phyloP scores from a whole-genome alignment of 2,113 vertebrate species.

The Podarcis raffonei region DNA sequence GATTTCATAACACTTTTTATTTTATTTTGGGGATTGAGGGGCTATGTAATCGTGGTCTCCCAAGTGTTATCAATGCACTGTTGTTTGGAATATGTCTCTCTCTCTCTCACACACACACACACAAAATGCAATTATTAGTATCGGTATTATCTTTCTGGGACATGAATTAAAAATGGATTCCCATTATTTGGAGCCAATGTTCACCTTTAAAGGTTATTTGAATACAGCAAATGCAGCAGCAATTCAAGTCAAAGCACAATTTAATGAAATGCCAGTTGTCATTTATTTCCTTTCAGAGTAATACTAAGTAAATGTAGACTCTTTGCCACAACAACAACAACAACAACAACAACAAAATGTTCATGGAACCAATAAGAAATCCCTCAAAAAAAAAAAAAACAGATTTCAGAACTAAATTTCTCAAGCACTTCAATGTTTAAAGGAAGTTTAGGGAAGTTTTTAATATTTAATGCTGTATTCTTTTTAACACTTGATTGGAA shows the following conservation, averaged over 20 bases:
- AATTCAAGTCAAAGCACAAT: conserved; percentile 15
- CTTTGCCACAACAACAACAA: not conserved
- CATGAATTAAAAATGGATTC: not conserved
- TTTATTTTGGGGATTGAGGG: too few relatives aligned
- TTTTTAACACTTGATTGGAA: too few relatives aligned
- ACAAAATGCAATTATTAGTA: not conserved
- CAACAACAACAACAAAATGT: not conserved
- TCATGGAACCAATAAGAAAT: not conserved
- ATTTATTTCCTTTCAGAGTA: conserved; percentile 6
- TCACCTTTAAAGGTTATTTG: conserved; percentile 5
- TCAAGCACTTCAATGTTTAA: conserved; percentile 1
- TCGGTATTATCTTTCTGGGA: not conserved
- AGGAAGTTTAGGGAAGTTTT: not conserved
- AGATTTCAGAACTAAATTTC: not conserved
- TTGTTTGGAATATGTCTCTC: not conserved
- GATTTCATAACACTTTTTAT: not conserved
- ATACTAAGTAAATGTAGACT: not conserved
- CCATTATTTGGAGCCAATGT: not conserved
- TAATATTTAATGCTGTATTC: too few relatives aligned
- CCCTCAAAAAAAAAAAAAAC: not conserved
- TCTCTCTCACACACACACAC: too few relatives aligned
- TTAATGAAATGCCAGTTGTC: conserved; percentile 7
- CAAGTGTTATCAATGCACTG: not conserved
- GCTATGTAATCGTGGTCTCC: not conserved
- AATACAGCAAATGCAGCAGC: not conserved